phyloP scores from a whole-genome alignment of 2,888 invertebrate species.

The Allolobophora icterica region DNA sequence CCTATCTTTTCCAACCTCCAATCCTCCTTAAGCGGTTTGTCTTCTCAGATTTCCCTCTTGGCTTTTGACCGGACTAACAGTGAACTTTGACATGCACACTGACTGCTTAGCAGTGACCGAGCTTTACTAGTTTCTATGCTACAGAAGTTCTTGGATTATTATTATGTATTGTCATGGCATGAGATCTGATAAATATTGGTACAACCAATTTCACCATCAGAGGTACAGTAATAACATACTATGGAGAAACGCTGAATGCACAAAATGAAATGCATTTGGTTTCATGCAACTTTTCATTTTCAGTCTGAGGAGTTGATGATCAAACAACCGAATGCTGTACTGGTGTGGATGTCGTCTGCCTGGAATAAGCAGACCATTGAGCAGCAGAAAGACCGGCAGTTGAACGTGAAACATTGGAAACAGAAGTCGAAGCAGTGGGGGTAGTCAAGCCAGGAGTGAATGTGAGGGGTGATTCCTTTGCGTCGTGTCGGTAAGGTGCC shows the following conservation, averaged over 20 bases:
- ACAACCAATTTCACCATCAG: neutral
- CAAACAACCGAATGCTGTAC: neutral
- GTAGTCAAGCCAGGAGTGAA: slow-evolving; percentile 4
- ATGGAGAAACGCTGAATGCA: neutral
- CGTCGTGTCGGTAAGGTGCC: slow-evolving; percentile 28
- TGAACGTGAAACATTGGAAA: slow-evolving; percentile 32
- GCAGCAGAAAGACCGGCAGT: slow-evolving; percentile 35
- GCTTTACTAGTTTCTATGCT: no score
- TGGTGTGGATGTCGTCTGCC: slow-evolving; percentile 28
- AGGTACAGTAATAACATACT: neutral
- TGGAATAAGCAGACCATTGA: slow-evolving; percentile 34
- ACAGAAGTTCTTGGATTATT: no score
- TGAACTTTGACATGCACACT: no score
- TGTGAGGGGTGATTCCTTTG: slow-evolving; percentile 22
- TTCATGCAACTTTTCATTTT: neutral
- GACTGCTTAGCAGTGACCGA: no score
- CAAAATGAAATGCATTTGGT: neutral
- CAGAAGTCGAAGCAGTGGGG: neutral
- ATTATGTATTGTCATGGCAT: neutral
- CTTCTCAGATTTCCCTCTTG: no score
- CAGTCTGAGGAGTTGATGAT: neutral
- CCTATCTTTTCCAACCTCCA: no score
- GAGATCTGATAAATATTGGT: neutral
- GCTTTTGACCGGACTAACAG: no score
- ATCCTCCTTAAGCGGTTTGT: no score